phyloP scores from a whole-genome alignment of 2,888 invertebrate genomes.

The Cryptus viduatorius region DNA sequence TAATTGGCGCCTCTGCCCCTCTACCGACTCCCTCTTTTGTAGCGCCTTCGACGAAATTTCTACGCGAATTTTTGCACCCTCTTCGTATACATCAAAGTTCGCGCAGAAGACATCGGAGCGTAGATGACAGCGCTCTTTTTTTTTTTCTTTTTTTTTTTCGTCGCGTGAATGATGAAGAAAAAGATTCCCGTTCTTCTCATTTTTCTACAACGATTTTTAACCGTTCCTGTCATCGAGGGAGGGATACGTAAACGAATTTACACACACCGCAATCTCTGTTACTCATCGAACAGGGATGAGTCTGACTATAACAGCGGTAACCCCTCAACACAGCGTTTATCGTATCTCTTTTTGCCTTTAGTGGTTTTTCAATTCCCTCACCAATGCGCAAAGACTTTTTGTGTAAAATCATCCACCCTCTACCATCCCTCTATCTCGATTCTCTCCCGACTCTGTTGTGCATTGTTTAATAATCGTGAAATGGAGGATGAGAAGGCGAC shows the following conservation, averaged over 20 bases:
- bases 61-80: not conserved
- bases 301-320: conserved; percentile 4
- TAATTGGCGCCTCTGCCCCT: conserved; percentile 55
- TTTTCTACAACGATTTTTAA: not conserved
- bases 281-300: conserved; percentile 11
- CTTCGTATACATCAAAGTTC: conserved; percentile 8
- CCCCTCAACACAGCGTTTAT: not conserved
- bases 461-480: conserved; percentile 39
- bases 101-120: not conserved
- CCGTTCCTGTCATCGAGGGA: not conserved
- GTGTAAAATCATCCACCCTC: not conserved
- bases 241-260: conserved; percentile 13
- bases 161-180: not conserved
- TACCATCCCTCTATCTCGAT: not conserved
- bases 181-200: not conserved
- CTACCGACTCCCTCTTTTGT: conserved; percentile 2
- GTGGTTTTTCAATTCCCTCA: conserved; percentile 18
- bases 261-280: conserved; percentile 25
- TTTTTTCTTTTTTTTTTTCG: no score
- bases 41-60: conserved; percentile 22
- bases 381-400: conserved; percentile 15
- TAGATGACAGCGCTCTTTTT: no score
- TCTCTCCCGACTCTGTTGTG: not conserved
- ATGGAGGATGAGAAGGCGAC: not conserved
- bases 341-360: not conserved